Percentiles rank a stretch among this genome's conserved stretches.
Evolutionary conservation across 2,797 vertebrate genomes (phyloP).

Genomic region (Chelidonichthys spinosus): DNA sequence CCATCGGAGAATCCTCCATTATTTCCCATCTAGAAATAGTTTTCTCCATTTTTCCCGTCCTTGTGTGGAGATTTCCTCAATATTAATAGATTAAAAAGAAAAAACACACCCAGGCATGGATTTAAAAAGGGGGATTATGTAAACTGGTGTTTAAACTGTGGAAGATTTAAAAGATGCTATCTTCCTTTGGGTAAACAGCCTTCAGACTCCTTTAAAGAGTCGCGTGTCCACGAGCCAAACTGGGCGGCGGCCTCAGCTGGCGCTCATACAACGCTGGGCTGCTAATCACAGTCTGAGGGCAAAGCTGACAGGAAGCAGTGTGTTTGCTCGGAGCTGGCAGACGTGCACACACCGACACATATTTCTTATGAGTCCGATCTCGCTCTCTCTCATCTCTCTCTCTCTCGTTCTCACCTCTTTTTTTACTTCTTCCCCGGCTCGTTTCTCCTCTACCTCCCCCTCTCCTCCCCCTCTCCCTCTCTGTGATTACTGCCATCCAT

Average conservation of each 20-base stretch:
- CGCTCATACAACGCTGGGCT: conserved; percentile 43
- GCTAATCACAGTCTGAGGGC: conserved; percentile 57
- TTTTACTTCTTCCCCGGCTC: conserved; percentile 33
- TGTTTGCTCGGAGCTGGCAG: conserved; percentile 56
- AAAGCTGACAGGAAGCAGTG: conserved; percentile 47
- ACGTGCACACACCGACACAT: conserved; percentile 60
- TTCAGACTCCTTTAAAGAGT: conserved; percentile 43
- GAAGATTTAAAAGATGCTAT: conserved; percentile 37
- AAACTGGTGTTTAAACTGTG: conserved; percentile 25
- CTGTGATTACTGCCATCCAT: conserved; percentile 72
- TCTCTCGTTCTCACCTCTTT: conserved; percentile 47
- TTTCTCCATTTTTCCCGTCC: conserved; percentile 19
- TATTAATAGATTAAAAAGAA: not conserved
- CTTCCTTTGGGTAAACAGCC: conserved; percentile 35
- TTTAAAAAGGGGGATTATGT: conserved; percentile 41
- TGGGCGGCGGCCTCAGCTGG: conserved; percentile 53
- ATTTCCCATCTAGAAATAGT: conserved; percentile 1
- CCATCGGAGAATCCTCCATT: conserved; percentile 1
- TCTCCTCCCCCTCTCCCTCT: conserved; percentile 6
- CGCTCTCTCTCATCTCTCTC: conserved; percentile 39
- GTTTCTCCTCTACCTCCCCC: conserved; percentile 29
- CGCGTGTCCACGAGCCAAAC: conserved; percentile 46
- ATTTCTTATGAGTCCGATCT: conserved; percentile 51
- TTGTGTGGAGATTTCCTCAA: conserved; percentile 41
- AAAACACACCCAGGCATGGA: conserved; percentile 23